A percentile compares a stretch with the other conserved stretches of the same genome.
phyloP scores from a whole-genome alignment of 2,888 invertebrate genomes.

The Nebria brevicollis region DNA sequence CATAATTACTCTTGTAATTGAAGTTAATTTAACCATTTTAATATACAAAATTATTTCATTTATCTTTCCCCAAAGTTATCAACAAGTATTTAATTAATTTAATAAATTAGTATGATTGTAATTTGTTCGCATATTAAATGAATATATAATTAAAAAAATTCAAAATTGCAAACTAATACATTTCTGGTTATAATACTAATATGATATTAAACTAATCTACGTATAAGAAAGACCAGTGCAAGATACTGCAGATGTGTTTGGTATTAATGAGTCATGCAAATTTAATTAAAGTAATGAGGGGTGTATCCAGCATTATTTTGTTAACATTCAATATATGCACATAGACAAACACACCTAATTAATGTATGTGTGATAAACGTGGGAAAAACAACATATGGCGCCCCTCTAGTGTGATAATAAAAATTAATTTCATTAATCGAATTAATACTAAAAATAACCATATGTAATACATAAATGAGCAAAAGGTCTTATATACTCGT shows the following conservation, averaged over 20 bases:
- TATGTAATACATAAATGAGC: neutral
- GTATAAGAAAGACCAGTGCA: no score
- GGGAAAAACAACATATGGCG: constrained; percentile 13
- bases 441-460: neutral
- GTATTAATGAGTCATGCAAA: constrained; percentile 12
- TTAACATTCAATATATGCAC: neutral
- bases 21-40: neutral
- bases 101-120: no score
- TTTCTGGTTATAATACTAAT: no score
- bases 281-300: constrained; percentile 13
- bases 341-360: neutral
- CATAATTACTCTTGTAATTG: neutral
- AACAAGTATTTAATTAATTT: neutral
- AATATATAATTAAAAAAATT: no score
- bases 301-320: neutral
- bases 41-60: neutral
- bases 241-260: no score
- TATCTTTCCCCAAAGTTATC: neutral
- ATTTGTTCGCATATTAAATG: no score
- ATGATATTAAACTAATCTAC: no score
- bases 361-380: constrained; percentile 4
- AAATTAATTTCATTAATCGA: constrained; percentile 12
- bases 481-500: neutral
- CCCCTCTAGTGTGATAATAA: constrained; percentile 8
- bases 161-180: no score